Evolutionary conservation across 2,888 invertebrate species (phyloP).

Genomic region (Zele albiditarsus): DNA sequence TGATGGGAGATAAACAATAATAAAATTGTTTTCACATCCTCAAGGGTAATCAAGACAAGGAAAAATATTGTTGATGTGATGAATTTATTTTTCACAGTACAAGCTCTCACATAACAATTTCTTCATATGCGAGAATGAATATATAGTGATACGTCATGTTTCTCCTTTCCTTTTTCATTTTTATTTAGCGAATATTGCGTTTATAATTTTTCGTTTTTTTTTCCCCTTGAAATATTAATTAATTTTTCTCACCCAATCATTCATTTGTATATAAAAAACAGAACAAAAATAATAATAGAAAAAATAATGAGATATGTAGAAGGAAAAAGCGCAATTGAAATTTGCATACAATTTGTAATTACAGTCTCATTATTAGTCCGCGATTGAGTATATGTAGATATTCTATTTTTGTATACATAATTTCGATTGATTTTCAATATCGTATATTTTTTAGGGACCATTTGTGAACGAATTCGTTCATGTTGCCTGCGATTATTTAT

Average conservation of each 20-base stretch:
- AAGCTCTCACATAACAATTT: constrained; percentile 57
- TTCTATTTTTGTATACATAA: constrained; percentile 18
- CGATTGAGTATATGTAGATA: constrained; percentile 1
- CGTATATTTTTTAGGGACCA: neutral
- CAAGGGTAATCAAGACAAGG: constrained; percentile 35
- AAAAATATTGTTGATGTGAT: constrained; percentile 53
- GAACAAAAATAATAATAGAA: neutral
- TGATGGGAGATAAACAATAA: neutral
- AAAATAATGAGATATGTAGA: neutral
- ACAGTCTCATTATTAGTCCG: constrained; percentile 29
- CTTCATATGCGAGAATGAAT: constrained; percentile 14
- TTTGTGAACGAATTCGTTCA: neutral
- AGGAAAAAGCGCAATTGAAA: neutral
- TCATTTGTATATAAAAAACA: neutral
- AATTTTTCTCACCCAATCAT: neutral
- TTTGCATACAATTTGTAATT: neutral
- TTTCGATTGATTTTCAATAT: neutral
- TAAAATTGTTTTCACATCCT: neutral
- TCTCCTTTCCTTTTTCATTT: neutral
- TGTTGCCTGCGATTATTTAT: too few species aligned
- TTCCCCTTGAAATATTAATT: neutral
- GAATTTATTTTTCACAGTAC: constrained; percentile 67
- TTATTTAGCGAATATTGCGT: neutral
- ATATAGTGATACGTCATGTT: constrained; percentile 6
- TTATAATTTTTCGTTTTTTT: neutral